These are phyloP conservation scores for Clarias macrocephalus DNA, from an alignment of 2,113 vertebrate species.

Conservation along the genomic window DNA sequence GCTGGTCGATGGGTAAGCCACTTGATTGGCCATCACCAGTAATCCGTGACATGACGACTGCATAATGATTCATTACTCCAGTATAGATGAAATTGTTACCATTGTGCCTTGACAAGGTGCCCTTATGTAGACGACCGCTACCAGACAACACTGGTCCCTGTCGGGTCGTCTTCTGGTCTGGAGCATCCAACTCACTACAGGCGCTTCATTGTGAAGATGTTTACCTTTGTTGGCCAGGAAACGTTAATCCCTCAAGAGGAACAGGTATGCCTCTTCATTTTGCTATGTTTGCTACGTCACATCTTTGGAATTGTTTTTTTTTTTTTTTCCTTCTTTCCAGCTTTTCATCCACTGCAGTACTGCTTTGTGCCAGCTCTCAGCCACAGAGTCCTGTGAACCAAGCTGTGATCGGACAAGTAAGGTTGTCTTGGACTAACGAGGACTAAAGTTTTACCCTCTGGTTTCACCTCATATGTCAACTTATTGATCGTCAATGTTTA, in stretches of 20 bases:
- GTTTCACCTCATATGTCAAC: background rate
- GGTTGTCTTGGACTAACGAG: slow-evolving; percentile 32
- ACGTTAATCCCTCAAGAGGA: slow-evolving; percentile 35
- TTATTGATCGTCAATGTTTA: background rate
- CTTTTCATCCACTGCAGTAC: slow-evolving; percentile 70
- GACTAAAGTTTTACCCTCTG: too few species aligned
- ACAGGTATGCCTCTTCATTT: slow-evolving; percentile 50
- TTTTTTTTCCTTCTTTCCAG: slow-evolving; percentile 39
- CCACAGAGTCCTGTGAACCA: slow-evolving; percentile 58
- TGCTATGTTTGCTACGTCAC: background rate
- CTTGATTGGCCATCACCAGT: background rate
- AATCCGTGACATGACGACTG: background rate
- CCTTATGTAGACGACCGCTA: slow-evolving; percentile 68
- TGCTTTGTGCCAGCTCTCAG: slow-evolving; percentile 63
- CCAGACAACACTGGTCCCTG: slow-evolving; percentile 61
- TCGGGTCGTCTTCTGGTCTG: slow-evolving; percentile 60
- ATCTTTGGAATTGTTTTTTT: background rate
- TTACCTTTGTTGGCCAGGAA: slow-evolving; percentile 63
- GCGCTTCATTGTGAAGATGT: slow-evolving; percentile 71
- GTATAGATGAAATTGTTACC: background rate
- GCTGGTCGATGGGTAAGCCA: slow-evolving; percentile 64
- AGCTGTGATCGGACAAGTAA: slow-evolving; percentile 65
- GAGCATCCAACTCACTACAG: slow-evolving; percentile 66
- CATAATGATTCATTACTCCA: background rate
- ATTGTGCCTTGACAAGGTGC: slow-evolving; percentile 60